A percentile compares a stretch with the other conserved stretches of the same genome.
Conservation (phyloP, 2,888 invertebrate genomes). For the Laothoe populi region DNA sequence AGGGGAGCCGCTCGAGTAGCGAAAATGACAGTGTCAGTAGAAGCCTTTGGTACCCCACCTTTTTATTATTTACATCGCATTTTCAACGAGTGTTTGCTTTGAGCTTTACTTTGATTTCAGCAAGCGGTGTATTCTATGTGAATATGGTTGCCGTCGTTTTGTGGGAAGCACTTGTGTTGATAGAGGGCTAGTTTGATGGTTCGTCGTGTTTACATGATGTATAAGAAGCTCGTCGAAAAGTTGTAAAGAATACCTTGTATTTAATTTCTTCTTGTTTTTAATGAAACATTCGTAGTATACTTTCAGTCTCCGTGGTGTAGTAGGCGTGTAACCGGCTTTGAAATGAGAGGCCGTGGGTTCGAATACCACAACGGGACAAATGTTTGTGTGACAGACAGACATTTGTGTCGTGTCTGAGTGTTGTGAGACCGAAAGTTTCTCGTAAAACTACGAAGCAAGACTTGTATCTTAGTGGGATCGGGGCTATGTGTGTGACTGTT, state of each 20-base stretch:
- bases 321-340: too few relatives aligned
- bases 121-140: constrained; percentile 69
- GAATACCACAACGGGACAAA: too few relatives aligned
- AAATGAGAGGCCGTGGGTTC: too few relatives aligned
- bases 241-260: neutral
- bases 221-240: neutral
- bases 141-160: constrained; percentile 49
- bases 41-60: constrained; percentile 62
- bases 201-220: constrained; percentile 12
- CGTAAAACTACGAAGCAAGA: too few relatives aligned
- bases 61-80: constrained; percentile 84
- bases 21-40: constrained; percentile 67
- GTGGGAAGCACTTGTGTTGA: constrained; percentile 66
- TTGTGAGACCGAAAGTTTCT: too few relatives aligned
- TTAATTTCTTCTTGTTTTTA: too few relatives aligned
- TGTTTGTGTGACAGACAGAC: too few relatives aligned
- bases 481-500: too few relatives aligned
- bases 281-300: too few relatives aligned
- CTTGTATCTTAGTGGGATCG: too few relatives aligned
- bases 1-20: constrained; percentile 71
- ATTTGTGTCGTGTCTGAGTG: too few relatives aligned
- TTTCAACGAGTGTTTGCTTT: constrained; percentile 83
- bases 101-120: constrained; percentile 81
- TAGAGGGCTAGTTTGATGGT: constrained; percentile 45
- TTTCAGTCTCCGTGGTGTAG: too few relatives aligned